These are phyloP conservation scores for Chaenocephalus aceratus DNA, from an alignment of 2,113 vertebrate genomes.

Conservation along the genomic window DNA sequence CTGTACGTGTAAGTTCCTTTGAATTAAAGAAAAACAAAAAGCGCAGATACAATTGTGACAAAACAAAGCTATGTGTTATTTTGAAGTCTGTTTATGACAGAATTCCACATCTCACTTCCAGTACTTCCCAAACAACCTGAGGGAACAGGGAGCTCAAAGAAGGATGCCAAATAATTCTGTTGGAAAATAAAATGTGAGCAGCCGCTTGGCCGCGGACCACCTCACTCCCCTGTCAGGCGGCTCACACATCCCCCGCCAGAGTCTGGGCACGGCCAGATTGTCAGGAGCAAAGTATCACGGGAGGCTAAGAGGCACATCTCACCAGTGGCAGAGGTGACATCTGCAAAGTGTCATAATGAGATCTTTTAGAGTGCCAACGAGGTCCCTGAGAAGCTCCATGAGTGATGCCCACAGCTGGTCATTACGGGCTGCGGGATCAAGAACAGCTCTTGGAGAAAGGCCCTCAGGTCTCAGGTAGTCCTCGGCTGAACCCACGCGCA, in stretches of 20 bases:
- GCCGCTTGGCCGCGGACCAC: conserved; percentile 32
- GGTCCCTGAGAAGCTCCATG: conserved; percentile 57
- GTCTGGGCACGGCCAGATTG: conserved; percentile 52
- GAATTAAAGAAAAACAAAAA: background rate
- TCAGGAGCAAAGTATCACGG: conserved; percentile 30
- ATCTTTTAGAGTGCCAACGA: conserved; percentile 69
- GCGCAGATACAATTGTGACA: background rate
- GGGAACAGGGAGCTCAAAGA: conserved; percentile 34
- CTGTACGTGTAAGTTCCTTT: background rate
- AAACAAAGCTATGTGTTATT: conserved; percentile 3
- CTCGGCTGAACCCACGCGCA: background rate
- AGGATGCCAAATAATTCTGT: conserved; percentile 16
- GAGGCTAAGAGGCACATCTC: conserved; percentile 56
- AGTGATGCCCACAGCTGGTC: conserved; percentile 75
- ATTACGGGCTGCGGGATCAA: conserved; percentile 75
- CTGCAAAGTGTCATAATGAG: conserved; percentile 80
- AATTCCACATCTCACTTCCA: conserved; percentile 23
- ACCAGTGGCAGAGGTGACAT: conserved; percentile 74
- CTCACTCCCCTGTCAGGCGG: conserved; percentile 11
- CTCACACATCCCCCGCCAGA: conserved; percentile 34
- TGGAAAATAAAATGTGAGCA: conserved; percentile 27
- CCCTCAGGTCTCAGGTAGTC: conserved; percentile 39
- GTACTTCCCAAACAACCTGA: conserved; percentile 25
- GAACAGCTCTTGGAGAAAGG: conserved; percentile 62
- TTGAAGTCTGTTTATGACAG: conserved; percentile 18